Base-by-base conservation (phyloP, 2,113 vertebrate genomes). In the Cyanocitta stelleri region DNA sequence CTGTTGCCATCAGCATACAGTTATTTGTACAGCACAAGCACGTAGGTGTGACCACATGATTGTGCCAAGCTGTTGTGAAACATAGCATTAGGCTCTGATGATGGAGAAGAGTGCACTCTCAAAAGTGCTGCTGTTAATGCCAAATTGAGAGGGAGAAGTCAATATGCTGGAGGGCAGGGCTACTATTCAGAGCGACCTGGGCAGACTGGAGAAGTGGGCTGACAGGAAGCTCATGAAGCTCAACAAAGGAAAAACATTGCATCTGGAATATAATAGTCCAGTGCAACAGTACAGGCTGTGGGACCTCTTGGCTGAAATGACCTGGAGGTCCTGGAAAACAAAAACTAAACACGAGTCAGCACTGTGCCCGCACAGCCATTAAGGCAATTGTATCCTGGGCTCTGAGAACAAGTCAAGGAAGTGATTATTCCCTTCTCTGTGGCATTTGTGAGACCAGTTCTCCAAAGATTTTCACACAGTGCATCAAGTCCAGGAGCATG, bases 51-150 rank as follows among this genome's bases (percentile, higher is more conserved):
- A 66, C 21, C 29, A 67, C 35, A 21, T 67, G 24, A 29, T 16
- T 54, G 8, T 41, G 44, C 30, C 37, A 82, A 62, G 26, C 9
- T 2, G 0, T 27, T 49, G 26, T 71, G 66, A 79, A 92, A 22
- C 24, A 66, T 2, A 75, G 71, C 18, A 39, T 58, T 54, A n/a
- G 16, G 10, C 20, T 17, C 43, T 79, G 66, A 29, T 0, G 0
- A 26, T 19, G 12, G 39, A 18, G 75, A n/a, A 48, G 26, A n/a
- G 23, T 10, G 17, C 6, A 24, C 16, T 35, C 21, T 41, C 52
- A 49, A 43, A 67, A 79, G 35, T 7, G 23, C 37, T 72, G 49
- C 49, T 72, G 35, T 9, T 32, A 16, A 41, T 15, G 37, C 9
- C 24, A 49, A 63, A 63, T 14, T 7, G 67, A 62, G 32, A 41